Evolutionary conservation across 2,888 invertebrate species (phyloP), one percentile per base, ranked within the genome.

Genomic region (Macaria notata): DNA sequence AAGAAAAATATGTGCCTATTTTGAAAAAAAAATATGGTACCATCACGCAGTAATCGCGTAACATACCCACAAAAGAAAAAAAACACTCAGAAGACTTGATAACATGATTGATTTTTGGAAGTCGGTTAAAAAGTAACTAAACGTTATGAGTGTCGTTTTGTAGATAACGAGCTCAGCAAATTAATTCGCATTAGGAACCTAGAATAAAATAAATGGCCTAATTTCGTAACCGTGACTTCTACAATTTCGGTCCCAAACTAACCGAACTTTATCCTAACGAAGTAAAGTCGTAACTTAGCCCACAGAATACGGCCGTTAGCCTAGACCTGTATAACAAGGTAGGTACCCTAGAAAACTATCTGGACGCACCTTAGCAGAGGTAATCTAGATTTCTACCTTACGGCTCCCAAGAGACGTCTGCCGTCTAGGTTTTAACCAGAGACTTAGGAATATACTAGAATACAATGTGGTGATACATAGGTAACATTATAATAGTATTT

Each of bases 381-480:
- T 75, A 74, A 76, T 76, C 74, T 71, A 70, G 70, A 69, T 69
- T 66, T 68, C 67, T 68, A 57, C 61, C 63, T 65, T 65, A 73
- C 66, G 63, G 62, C 64, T 61, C 76, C 50, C 68, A 6, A 0
- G 62, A 58, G 75, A 54, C 50, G 48, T 51, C 45, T 41, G 61
- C 47, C 49, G 62, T 51, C 64, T 63, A 50, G 56, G 49, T 61
- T 62, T 57, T 6, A 7, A 36, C 33, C 33, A 6, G 33, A 36
- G 33, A 36, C 5, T 36, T 36, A 36, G 7, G 3, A 36, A 36
- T 6, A 3, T 6, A 6, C 33, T 36, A 7, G 33, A 36, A 36
- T 41, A 4, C 4, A 41, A 4, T 41, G 41, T 4, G 8, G 1
- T 41, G 41, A 41, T 41, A 7, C 8, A 8, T 38, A 38, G 8